Evolutionary conservation across 1,140 invertebrate genomes (phyloP), one percentile per base, ranked within the genome.

Genomic region (Lethocerus indicus): DNA sequence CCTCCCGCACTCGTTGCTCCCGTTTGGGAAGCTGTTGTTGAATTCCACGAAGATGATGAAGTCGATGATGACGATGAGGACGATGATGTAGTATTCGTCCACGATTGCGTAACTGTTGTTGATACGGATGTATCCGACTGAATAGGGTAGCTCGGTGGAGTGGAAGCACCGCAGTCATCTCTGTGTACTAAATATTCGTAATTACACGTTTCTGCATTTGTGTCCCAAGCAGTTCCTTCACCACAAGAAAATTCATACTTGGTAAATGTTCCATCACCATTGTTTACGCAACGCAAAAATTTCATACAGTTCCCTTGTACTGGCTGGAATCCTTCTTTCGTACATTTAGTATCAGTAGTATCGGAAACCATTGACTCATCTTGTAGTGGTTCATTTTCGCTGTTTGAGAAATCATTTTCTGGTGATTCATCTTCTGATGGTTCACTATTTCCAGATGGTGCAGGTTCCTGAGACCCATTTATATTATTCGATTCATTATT

Each of bases 271-370:
- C 65, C 69, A 27, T 66, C 58, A 0, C 71, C 71, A 49, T 74
- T 70, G 47, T 69, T 68, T 18, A 85, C 77, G 64, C 83, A 87
- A 63, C 81, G 72, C 59, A 83, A 83, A 61, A 86, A 87, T 61
- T 81, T 81, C 51, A 66, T 73, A 59, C 84, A 88, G 59, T 87
- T 72, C 52, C 69, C 63, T 29, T 66, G 68, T 65, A 83, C 74
- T 28, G 73, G 71, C 53, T 78, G 67, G 63, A 80, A 84, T 54
- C 80, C 82, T 66, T 81, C 76, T 47, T 60, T 46, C 42, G 51
- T 54, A 54, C 73, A 76, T 28, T 57, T 49, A 20, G 23, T 21
- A 20, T 37, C 35, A 7, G 35, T 25, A 25, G 35, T 42, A n/a
- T n/a, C n/a, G n/a, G n/a, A n/a, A n/a, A n/a, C n/a, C n/a, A n/a